Base-by-base conservation (phyloP, 2,888 invertebrate species). In the Rapana venosa region DNA sequence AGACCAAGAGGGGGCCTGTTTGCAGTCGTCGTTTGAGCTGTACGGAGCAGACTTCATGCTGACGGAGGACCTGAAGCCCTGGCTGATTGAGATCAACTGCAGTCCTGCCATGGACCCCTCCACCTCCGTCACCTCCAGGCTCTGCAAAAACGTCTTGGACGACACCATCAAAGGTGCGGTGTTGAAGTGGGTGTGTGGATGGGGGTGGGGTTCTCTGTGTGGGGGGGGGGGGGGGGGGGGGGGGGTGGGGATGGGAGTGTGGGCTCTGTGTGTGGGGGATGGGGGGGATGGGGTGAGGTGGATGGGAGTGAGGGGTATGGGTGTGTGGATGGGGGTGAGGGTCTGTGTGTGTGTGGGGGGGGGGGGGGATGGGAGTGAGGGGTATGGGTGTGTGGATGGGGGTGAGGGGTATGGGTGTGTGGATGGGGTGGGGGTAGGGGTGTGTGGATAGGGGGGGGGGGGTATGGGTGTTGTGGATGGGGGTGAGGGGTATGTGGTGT, bases 31-130 rank as follows among this genome's bases (percentile, higher is more conserved):
- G 90, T 99, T 98, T 96, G 98, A 99, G 96, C 95, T 98, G 74
- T 98, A 98, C 95, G 99, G 98, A 11, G 98, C 98, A 89, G 99
- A 99, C 96, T 99, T 99, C 95, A 98, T 99, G 97, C 96, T 99
- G 77, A 98, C 98, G 90, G 96, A 98, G 94, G 97, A 98, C 94
- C 98, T 94, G 79, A 92, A 93, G 97, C 98, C 98, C 0, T 98
- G 98, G 98, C 96, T 99, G 91, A 98, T 99, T 93, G 99, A 99
- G 97, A 98, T 99, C 92, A 99, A 99, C 96, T 98, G 98, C 1
- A 97, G 98, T 94, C 98, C 98, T 0, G 98, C 96, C 90, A 97
- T 99, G 96, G 97, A 97, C 36, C 97, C 98, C n/a, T 98, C 98
- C 58, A 98, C 98, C 0, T 97, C 97, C 90, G 97, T 98, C 22